phyloP scores from a whole-genome alignment of 2,113 vertebrate species.

The Theropithecus gelada region DNA sequence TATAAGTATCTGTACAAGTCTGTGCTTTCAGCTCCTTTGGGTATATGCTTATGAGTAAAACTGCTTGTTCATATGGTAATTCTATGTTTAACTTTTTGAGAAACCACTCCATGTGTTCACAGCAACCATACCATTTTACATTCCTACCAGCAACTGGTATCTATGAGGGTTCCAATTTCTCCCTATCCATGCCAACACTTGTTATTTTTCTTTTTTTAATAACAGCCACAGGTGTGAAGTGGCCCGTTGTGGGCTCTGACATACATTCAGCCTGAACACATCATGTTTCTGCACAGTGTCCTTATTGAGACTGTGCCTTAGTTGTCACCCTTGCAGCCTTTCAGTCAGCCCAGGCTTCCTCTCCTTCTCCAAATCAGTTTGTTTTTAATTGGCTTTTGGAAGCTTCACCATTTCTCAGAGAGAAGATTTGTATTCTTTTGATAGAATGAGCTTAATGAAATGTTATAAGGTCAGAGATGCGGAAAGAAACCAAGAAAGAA shows the following conservation, averaged over 20 bases:
- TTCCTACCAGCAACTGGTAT: not conserved
- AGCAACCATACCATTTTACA: not conserved
- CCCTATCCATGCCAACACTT: not conserved
- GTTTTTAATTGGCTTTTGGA: not conserved
- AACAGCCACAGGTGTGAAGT: not conserved
- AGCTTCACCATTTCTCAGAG: not conserved
- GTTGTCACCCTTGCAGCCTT: not conserved
- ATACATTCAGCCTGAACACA: not conserved
- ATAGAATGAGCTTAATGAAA: not conserved
- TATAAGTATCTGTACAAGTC: not conserved
- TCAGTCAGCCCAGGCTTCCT: not conserved
- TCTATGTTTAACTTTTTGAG: not conserved
- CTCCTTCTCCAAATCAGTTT: not conserved
- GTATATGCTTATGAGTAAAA: not conserved
- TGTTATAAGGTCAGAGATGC: not conserved
- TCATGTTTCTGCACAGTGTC: fast-evolving
- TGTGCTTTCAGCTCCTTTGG: not conserved
- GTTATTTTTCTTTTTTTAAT: not conserved
- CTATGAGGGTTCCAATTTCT: not conserved
- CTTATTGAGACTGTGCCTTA: not conserved
- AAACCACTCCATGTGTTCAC: too few species aligned
- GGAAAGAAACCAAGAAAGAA: not conserved
- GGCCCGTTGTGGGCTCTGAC: not conserved
- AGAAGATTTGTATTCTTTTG: not conserved
- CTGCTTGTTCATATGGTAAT: not conserved